Conservation (phyloP, 2,113 vertebrate genomes). For the Pseudorhombus dupliciocellatus region DNA sequence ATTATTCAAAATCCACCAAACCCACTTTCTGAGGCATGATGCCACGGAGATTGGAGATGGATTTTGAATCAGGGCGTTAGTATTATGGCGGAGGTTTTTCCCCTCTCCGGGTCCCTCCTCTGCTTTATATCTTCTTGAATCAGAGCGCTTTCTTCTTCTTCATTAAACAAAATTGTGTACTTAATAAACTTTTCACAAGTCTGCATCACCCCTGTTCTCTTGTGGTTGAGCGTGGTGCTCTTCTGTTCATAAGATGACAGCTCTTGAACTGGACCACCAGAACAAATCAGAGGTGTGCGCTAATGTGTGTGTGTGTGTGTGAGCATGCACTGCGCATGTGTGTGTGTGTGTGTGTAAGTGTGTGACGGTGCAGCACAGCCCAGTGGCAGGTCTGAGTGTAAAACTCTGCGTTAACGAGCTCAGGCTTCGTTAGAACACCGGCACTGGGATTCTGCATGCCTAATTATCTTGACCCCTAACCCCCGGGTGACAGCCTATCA, state of each 20-base stretch:
- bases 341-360: conserved; percentile 36
- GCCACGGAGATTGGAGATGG: too few relatives aligned
- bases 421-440: conserved; percentile 71
- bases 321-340: conserved; percentile 44
- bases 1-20: too few relatives aligned
- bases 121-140: background rate
- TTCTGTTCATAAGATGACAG: conserved; percentile 60
- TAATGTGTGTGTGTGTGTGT: conserved; percentile 32
- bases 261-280: conserved; percentile 45
- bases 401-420: conserved; percentile 79
- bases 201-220: conserved; percentile 43
- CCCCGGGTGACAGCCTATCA: conserved; percentile 81
- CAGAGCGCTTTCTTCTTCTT: conserved; percentile 3
- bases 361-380: conserved; percentile 70
- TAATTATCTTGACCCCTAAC: conserved; percentile 76
- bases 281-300: conserved; percentile 63
- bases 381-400: conserved; percentile 78
- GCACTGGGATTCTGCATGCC: conserved; percentile 67
- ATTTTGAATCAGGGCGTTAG: too few relatives aligned
- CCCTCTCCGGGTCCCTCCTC: background rate
- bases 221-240: conserved; percentile 34
- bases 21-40: too few relatives aligned
- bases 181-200: conserved; percentile 27
- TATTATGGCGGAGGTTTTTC: too few relatives aligned
- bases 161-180: background rate